These are phyloP conservation scores for Oxytorus armatus DNA, from an alignment of 2,888 invertebrate species.

Conservation along the genomic window DNA sequence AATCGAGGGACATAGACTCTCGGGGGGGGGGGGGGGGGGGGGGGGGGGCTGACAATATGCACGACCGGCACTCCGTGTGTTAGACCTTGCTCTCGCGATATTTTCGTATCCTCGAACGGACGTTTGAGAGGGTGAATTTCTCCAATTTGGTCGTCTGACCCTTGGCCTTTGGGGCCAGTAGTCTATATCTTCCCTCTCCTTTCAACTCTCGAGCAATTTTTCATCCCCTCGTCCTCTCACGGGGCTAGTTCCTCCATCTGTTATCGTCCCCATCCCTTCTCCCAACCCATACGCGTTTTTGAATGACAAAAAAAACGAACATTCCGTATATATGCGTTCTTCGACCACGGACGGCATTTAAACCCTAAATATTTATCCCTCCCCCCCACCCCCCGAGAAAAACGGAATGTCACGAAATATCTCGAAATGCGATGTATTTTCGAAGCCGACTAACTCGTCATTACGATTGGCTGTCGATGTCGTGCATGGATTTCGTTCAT, in stretches of 20 bases:
- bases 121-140: constrained; percentile 73
- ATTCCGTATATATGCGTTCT: neutral
- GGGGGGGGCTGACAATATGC: neutral
- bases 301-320: neutral
- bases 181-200: constrained; percentile 47
- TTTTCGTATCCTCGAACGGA: constrained; percentile 70
- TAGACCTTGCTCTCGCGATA: neutral
- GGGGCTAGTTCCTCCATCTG: constrained; percentile 83
- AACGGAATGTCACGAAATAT: no score
- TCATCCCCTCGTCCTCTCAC: constrained; percentile 71
- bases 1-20: constrained; percentile 47
- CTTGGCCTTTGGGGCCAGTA: constrained; percentile 67
- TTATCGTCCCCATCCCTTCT: constrained; percentile 43
- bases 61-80: neutral
- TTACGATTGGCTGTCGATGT: no score
- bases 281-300: neutral
- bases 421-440: no score
- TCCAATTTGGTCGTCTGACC: constrained; percentile 73
- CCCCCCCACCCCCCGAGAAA: no score
- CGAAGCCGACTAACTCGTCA: no score
- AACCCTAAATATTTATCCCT: no score
- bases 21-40: no score
- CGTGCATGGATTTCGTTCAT: no score
- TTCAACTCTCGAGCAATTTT: constrained; percentile 53
- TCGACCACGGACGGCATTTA: no score